Evolutionary conservation across 2,797 vertebrate genomes (phyloP).

Genomic region (Pristis pectinata): DNA sequence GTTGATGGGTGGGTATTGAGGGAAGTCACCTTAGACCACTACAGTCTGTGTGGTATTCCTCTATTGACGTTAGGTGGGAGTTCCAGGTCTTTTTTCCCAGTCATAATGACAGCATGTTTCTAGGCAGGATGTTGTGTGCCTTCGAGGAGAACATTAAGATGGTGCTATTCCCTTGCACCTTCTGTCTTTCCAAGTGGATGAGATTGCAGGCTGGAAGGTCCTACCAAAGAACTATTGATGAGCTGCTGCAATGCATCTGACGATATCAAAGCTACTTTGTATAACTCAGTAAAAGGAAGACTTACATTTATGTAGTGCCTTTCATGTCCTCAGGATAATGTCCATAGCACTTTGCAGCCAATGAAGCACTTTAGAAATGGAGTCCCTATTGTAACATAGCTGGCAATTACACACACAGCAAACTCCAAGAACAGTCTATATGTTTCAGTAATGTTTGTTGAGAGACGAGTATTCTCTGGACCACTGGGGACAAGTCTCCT

Average conservation of each 20-base stretch:
- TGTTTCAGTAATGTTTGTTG: background rate
- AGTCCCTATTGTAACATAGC: background rate
- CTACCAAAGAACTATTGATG: background rate
- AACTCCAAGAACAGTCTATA: background rate
- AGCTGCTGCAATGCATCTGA: background rate
- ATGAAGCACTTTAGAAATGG: too few relatives aligned
- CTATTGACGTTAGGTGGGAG: background rate
- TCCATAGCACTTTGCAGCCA: background rate
- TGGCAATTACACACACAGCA: background rate
- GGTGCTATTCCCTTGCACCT: background rate
- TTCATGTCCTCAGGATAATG: background rate
- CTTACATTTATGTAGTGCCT: background rate
- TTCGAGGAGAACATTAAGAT: background rate
- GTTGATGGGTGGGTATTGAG: background rate
- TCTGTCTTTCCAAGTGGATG: background rate
- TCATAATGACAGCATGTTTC: background rate
- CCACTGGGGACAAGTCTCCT: too few relatives aligned
- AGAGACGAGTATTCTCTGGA: background rate
- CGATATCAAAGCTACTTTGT: background rate
- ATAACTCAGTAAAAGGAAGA: background rate
- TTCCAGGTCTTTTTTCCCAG: background rate
- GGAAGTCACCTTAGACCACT: too few relatives aligned
- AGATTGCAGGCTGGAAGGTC: background rate
- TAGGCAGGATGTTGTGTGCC: background rate
- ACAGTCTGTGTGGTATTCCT: background rate